Conservation (phyloP, 1,140 invertebrate genomes). For the Drosophila varians region DNA sequence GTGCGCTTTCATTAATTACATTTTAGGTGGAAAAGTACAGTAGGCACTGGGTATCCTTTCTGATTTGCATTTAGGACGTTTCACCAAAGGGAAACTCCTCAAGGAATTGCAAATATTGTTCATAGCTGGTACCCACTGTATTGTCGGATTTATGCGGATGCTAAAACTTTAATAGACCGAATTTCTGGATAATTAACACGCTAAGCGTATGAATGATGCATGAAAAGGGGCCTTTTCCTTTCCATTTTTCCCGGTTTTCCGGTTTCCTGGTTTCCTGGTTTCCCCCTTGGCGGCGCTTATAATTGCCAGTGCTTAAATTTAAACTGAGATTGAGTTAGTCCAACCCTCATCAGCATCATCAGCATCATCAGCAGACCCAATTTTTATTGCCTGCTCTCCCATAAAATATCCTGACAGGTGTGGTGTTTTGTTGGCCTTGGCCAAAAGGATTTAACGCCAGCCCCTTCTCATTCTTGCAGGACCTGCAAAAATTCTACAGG, state of each 20-base stretch:
- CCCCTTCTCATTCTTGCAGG: not conserved
- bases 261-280: conserved; percentile 1
- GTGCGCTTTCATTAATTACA: conserved; percentile 79
- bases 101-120: not conserved
- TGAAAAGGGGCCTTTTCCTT: conserved; percentile 38
- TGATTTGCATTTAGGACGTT: too few species aligned
- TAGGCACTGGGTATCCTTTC: not conserved
- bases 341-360: conserved; percentile 41
- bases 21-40: conserved; percentile 40
- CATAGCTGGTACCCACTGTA: conserved; percentile 6
- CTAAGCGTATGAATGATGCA: conserved; percentile 73
- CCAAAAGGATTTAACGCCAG: not conserved
- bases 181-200: conserved; percentile 81
- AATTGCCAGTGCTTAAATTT: conserved; percentile 73
- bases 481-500: not conserved
- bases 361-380: conserved; percentile 32
- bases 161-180: conserved; percentile 79
- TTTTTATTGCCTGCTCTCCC: conserved; percentile 18
- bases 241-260: not conserved
- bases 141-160: conserved; percentile 18
- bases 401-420: conserved; percentile 35
- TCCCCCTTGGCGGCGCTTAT: conserved; percentile 39
- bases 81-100: too few species aligned
- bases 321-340: conserved; percentile 68
- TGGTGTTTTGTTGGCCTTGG: not conserved